Conservation (phyloP, 2,888 invertebrate genomes). For the Autographa gamma region DNA sequence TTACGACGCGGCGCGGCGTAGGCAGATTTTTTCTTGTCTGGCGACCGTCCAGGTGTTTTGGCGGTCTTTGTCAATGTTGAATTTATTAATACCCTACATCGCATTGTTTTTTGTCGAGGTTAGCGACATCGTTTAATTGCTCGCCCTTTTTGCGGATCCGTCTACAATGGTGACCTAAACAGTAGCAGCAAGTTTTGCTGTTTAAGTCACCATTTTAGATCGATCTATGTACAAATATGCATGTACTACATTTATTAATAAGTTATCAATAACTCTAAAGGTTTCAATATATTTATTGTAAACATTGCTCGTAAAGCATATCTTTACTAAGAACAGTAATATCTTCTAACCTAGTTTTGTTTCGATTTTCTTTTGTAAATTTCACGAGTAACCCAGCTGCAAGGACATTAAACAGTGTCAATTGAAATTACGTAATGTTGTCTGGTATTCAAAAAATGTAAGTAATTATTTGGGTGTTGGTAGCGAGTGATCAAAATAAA, state of each 20-base stretch:
- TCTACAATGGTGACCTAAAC: background rate
- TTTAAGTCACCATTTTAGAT: too few species aligned
- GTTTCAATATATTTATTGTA: too few species aligned
- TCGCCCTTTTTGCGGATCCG: slow-evolving; percentile 21
- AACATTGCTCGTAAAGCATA: too few species aligned
- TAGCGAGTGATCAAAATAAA: slow-evolving; percentile 80
- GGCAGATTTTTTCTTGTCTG: slow-evolving; percentile 80
- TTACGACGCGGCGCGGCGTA: slow-evolving; percentile 71
- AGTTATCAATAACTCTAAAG: too few species aligned
- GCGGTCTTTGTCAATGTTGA: slow-evolving; percentile 89
- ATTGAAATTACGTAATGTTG: slow-evolving; percentile 72
- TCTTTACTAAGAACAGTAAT: too few species aligned
- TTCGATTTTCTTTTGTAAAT: background rate
- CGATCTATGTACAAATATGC: too few species aligned
- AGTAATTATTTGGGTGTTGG: slow-evolving; percentile 78
- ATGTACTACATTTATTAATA: too few species aligned
- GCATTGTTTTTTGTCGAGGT: slow-evolving; percentile 80
- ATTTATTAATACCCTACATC: slow-evolving; percentile 84
- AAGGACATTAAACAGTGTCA: slow-evolving; percentile 65
- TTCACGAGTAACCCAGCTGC: slow-evolving; percentile 22
- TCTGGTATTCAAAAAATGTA: slow-evolving; percentile 84
- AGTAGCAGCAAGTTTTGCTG: too few species aligned
- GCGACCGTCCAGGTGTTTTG: slow-evolving; percentile 84
- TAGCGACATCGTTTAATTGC: slow-evolving; percentile 68
- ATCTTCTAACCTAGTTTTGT: background rate